Evolutionary conservation across 2,113 vertebrate genomes (phyloP).

Genomic region (Actenoides lindsayi): DNA sequence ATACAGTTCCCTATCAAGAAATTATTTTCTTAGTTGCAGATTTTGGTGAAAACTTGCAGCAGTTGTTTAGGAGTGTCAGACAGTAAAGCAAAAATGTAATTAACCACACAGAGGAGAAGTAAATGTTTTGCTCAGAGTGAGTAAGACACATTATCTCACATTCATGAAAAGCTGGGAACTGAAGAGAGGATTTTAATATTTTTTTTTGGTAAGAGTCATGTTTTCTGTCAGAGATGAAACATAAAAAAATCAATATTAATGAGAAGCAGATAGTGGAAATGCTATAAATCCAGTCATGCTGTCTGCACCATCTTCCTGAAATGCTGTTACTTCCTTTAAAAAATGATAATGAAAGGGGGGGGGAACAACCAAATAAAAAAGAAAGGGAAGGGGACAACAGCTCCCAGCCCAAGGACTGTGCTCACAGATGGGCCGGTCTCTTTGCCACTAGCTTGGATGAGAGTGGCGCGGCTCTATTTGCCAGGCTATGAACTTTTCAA

Average conservation of each 20-base stretch:
- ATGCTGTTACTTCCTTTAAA: not conserved
- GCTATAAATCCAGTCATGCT: not conserved
- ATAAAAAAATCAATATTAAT: conserved; percentile 41
- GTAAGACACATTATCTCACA: not conserved
- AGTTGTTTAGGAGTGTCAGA: not conserved
- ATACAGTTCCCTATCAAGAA: not conserved
- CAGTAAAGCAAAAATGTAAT: not conserved
- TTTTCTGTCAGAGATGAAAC: conserved; percentile 18
- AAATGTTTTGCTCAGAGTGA: not conserved
- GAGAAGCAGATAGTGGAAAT: conserved; percentile 20
- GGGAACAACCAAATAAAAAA: not conserved
- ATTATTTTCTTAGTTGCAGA: not conserved
- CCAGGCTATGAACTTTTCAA: conserved; percentile 38
- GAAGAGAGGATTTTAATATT: not conserved
- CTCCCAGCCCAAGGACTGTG: not conserved
- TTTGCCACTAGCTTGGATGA: not conserved
- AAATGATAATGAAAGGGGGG: not conserved
- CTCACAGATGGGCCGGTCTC: conserved; percentile 26
- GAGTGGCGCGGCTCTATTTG: not conserved
- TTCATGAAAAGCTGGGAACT: not conserved
- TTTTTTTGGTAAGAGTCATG: not conserved
- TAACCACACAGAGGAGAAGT: not conserved
- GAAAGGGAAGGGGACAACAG: not conserved
- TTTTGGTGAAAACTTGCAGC: not conserved
- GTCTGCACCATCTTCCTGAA: not conserved